These are phyloP conservation scores for Carposina sasakii DNA, from an alignment of 1,140 invertebrate species.

Conservation along the genomic window DNA sequence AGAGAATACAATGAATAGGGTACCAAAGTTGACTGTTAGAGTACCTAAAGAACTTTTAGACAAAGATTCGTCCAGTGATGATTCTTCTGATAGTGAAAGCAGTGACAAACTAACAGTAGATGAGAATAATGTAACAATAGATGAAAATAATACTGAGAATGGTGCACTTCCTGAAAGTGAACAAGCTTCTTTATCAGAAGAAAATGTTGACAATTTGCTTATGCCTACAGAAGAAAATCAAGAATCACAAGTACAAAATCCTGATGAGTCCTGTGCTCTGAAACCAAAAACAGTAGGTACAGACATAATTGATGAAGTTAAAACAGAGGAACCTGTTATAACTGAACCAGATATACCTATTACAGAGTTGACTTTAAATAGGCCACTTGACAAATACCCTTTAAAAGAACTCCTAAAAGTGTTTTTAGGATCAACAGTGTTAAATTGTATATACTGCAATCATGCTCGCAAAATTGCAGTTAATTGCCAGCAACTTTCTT, in stretches of 20 bases:
- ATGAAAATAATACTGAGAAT: constrained; percentile 22
- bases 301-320: constrained; percentile 32
- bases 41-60: constrained; percentile 68
- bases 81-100: constrained; percentile 73
- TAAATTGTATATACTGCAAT: constrained; percentile 86
- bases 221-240: constrained; percentile 20
- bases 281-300: constrained; percentile 39
- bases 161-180: not conserved
- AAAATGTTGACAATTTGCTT: constrained; percentile 13
- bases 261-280: too few relatives aligned
- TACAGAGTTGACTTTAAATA: constrained; percentile 82
- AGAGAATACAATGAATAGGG: constrained; percentile 61
- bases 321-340: constrained; percentile 47
- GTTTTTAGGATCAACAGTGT: constrained; percentile 79
- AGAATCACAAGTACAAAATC: constrained; percentile 28
- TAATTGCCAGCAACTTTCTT: constrained; percentile 83
- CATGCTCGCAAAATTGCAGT: constrained; percentile 87
- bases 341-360: constrained; percentile 73
- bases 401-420: constrained; percentile 80
- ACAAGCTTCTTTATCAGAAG: constrained; percentile 6
- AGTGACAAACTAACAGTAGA: constrained; percentile 74
- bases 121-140: constrained; percentile 33
- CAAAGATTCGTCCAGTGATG: constrained; percentile 69
- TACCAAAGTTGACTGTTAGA: constrained; percentile 67
- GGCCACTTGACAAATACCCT: constrained; percentile 81